Percentiles rank a stretch among this genome's conserved stretches.
Evolutionary conservation across 1,140 invertebrate species (phyloP).

Genomic region (Drosophila leontia): DNA sequence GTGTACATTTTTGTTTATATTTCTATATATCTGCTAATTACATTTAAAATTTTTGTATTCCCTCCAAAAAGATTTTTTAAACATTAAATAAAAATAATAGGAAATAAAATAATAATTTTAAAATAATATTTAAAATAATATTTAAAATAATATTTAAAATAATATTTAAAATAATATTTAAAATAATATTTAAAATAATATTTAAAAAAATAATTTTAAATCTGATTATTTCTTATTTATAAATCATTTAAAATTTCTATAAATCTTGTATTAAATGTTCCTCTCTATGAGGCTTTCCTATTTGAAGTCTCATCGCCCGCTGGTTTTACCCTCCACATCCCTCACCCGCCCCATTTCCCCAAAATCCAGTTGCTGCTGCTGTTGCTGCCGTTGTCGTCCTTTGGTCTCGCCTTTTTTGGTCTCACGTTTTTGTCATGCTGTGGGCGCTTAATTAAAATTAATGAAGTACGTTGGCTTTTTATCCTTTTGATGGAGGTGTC

Average conservation of each 20-base stretch:
- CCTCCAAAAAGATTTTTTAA: too few species aligned
- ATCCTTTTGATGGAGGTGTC: constrained; percentile 64
- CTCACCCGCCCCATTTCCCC: too few species aligned
- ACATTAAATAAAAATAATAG: too few species aligned
- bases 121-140: too few species aligned
- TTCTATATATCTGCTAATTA: too few species aligned
- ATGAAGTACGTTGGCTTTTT: constrained; percentile 76
- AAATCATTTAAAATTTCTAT: not conserved
- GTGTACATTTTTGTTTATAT: too few species aligned
- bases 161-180: too few species aligned
- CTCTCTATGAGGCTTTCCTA: constrained; percentile 18
- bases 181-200: too few species aligned
- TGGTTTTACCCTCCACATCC: not conserved
- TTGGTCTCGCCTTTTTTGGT: constrained; percentile 30
- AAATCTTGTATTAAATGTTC: not conserved
- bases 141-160: too few species aligned
- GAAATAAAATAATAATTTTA: not conserved
- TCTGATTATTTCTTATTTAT: too few species aligned
- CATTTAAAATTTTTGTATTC: too few species aligned
- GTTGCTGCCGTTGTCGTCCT: constrained; percentile 11
- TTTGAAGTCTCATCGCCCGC: constrained; percentile 5
- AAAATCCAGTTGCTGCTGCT: not conserved
- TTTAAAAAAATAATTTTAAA: not conserved
- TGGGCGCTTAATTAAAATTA: constrained; percentile 79
- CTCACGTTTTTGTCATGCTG: constrained; percentile 64